Percentiles rank a stretch among this genome's conserved stretches.
These are phyloP conservation scores for Macropus fuliginosus DNA, from an alignment of 2,797 vertebrate genomes.

Conservation along the genomic window DNA sequence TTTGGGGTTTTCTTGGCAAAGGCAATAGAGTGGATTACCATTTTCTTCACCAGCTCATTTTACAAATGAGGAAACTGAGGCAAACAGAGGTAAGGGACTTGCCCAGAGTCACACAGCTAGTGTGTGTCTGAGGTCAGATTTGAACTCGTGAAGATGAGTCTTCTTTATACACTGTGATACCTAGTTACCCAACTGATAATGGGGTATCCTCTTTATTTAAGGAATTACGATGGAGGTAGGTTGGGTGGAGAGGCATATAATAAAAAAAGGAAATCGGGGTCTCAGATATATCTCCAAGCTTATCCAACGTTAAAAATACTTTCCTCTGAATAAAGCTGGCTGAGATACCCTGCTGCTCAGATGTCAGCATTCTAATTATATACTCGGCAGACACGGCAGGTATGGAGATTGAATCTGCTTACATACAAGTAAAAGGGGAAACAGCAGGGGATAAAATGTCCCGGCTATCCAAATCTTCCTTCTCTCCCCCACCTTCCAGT, in stretches of 20 bases:
- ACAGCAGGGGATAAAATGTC: slow-evolving; percentile 61
- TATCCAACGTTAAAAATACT: slow-evolving; percentile 71
- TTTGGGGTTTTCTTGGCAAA: background rate
- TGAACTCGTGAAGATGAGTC: background rate
- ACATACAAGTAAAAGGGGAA: slow-evolving; percentile 61
- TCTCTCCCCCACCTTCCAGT: slow-evolving; percentile 2
- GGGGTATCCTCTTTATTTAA: background rate
- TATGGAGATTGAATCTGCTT: slow-evolving; percentile 74
- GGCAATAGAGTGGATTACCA: background rate
- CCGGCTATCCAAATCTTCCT: slow-evolving; percentile 45
- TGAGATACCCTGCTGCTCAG: slow-evolving; percentile 69
- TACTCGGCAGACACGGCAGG: slow-evolving; percentile 67
- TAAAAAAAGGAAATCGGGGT: background rate
- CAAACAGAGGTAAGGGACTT: background rate
- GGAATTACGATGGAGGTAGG: background rate
- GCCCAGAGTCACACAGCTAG: background rate
- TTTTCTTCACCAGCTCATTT: background rate
- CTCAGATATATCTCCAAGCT: slow-evolving; percentile 47
- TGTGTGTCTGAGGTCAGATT: background rate
- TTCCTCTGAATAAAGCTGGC: slow-evolving; percentile 69
- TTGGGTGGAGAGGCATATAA: background rate
- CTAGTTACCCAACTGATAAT: background rate
- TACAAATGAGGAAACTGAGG: background rate
- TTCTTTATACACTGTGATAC: background rate
- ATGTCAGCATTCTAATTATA: slow-evolving; percentile 80